phyloP scores from a whole-genome alignment of 2,888 invertebrate species.

The Mythimna loreyi region DNA sequence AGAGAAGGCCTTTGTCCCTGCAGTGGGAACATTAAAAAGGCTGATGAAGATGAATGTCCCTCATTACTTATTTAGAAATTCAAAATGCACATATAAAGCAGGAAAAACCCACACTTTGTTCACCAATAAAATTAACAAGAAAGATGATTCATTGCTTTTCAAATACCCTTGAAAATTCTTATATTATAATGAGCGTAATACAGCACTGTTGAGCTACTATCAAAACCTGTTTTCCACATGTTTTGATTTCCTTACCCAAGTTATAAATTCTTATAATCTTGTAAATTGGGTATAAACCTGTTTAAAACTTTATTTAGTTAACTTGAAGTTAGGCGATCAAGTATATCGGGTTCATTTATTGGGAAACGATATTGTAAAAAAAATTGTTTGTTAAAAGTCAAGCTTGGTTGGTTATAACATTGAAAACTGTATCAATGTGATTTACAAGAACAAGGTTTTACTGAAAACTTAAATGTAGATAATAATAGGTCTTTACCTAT shows the following conservation, averaged over 20 bases:
- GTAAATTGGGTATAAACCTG: not conserved
- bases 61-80: not conserved
- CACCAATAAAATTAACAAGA: conserved; percentile 14
- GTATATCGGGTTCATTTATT: not conserved
- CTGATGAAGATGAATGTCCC: too few relatives aligned
- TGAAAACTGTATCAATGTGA: not conserved
- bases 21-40: too few relatives aligned
- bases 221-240: conserved; percentile 36
- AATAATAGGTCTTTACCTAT: too few relatives aligned
- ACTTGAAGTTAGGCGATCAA: too few relatives aligned
- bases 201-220: not conserved
- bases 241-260: conserved; percentile 25
- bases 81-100: not conserved
- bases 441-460: not conserved
- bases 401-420: conserved; percentile 2
- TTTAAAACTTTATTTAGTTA: not conserved
- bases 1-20: too few relatives aligned
- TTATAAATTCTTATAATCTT: not conserved
- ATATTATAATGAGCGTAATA: not conserved
- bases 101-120: not conserved
- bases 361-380: not conserved
- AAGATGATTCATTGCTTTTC: conserved; percentile 25
- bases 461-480: not conserved
- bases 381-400: not conserved
- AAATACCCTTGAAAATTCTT: conserved; percentile 33